A percentile compares a stretch with the other conserved stretches of the same genome.
These are phyloP conservation scores for Coregonus sp. DNA, from an alignment of 2,797 vertebrate genomes.

Conservation along the genomic window DNA sequence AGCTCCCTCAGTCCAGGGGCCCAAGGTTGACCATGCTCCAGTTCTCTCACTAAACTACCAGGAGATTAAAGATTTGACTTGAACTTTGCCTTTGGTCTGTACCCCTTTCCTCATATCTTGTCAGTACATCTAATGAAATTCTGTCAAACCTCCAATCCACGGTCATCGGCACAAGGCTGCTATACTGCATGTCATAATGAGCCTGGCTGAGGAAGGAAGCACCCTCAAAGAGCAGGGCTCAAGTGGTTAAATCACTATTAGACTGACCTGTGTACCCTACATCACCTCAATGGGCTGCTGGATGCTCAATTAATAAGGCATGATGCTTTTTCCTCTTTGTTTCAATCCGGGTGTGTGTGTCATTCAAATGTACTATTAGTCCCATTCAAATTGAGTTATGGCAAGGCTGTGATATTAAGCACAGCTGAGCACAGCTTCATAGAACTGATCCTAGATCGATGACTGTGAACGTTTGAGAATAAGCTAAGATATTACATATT, in stretches of 20 bases:
- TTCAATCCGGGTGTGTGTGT: neutral
- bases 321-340: neutral
- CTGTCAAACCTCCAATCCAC: neutral
- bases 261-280: neutral
- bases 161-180: constrained; percentile 28
- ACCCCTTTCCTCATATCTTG: constrained; percentile 2
- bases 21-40: constrained; percentile 9
- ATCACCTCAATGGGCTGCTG: neutral
- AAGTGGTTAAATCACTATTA: constrained; percentile 28
- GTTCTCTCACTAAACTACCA: constrained; percentile 15
- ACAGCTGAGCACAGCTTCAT: neutral
- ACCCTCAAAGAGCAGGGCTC: constrained; percentile 28
- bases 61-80: constrained; percentile 31
- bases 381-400: too few relatives aligned
- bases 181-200: constrained; percentile 36
- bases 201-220: constrained; percentile 27
- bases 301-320: too few relatives aligned
- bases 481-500: neutral
- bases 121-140: neutral
- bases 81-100: constrained; percentile 18
- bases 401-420: too few relatives aligned
- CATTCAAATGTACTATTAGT: too few relatives aligned
- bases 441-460: constrained; percentile 1
- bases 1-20: constrained; percentile 29
- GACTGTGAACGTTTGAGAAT: neutral